A percentile compares a stretch with the other conserved stretches of the same genome.
These are phyloP conservation scores for Autographa pulchrina DNA, from an alignment of 2,888 invertebrate species.

Conservation along the genomic window DNA sequence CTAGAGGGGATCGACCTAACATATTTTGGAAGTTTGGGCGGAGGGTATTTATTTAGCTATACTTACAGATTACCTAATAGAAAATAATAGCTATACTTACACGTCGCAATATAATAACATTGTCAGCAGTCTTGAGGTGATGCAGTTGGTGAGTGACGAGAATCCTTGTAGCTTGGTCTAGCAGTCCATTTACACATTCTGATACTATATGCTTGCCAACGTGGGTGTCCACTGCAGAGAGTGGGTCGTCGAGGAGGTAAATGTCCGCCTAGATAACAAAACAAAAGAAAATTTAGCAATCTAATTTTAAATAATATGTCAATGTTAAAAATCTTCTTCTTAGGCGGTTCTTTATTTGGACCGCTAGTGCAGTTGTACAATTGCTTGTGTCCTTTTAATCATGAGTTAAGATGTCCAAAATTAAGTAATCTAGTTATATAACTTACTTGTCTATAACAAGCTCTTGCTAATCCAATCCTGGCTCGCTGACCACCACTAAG, in stretches of 20 bases:
- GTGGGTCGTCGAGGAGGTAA: slow-evolving; percentile 93
- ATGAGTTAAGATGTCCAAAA: no score
- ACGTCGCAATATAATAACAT: slow-evolving; percentile 91
- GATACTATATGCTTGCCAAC: slow-evolving; percentile 92
- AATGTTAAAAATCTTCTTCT: no score
- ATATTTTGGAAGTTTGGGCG: no score
- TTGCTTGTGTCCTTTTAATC: no score
- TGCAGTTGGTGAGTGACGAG: slow-evolving; percentile 97
- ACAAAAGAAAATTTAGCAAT: background rate
- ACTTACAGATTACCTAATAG: no score
- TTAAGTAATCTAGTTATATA: no score
- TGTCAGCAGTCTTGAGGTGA: slow-evolving; percentile 91
- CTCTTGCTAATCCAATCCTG: slow-evolving; percentile 93
- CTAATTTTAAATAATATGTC: no score
- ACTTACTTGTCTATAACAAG: slow-evolving; percentile 93
- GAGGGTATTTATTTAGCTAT: no score
- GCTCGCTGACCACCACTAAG: slow-evolving; percentile 95
- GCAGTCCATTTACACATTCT: slow-evolving; percentile 90
- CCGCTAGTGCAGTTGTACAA: no score
- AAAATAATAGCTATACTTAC: slow-evolving; percentile 79
- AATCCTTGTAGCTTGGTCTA: slow-evolving; percentile 91
- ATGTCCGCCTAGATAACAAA: slow-evolving; percentile 89
- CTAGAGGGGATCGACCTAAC: no score
- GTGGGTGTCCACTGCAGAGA: slow-evolving; percentile 93
- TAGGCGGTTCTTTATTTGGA: no score